These are phyloP conservation scores for Masticophis lateralis DNA, from an alignment of 2,797 vertebrate genomes.

Conservation along the genomic window DNA sequence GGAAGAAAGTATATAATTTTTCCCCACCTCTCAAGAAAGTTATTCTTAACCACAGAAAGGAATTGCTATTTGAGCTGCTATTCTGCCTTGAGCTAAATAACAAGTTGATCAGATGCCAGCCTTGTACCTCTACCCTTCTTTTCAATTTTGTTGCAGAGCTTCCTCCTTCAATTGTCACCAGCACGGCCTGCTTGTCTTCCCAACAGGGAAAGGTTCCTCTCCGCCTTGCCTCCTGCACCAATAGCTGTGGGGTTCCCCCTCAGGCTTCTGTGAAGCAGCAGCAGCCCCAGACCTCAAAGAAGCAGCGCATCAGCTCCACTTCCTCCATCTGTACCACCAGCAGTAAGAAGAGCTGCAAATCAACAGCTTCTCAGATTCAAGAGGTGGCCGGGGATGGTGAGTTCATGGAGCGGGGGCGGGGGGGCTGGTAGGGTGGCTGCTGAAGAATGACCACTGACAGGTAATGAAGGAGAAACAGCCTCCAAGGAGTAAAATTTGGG, in stretches of 20 bases:
- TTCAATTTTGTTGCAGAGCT: neutral
- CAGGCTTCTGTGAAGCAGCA: constrained; percentile 12
- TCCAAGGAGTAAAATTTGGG: neutral
- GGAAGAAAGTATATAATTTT: neutral
- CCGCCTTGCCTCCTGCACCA: neutral
- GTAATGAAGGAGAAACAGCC: neutral
- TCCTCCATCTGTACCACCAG: constrained; percentile 53
- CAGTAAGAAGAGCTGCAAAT: constrained; percentile 67
- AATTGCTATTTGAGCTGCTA: neutral
- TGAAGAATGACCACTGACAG: neutral
- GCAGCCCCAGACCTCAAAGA: neutral
- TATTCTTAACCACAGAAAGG: neutral
- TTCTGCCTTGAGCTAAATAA: neutral
- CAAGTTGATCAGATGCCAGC: neutral
- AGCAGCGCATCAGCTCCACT: constrained; percentile 55
- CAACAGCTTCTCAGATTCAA: constrained; percentile 71
- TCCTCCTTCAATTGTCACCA: neutral
- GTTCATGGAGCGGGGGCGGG: neutral
- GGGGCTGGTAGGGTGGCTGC: too few relatives aligned
- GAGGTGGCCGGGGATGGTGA: constrained; percentile 76
- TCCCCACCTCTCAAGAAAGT: neutral
- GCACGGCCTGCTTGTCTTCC: neutral
- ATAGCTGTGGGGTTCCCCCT: neutral
- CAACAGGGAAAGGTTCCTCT: neutral
- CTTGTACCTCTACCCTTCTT: neutral